These are phyloP conservation scores for Aphaenogaster ashmeadi DNA, from an alignment of 1,140 invertebrate genomes.

Conservation along the genomic window DNA sequence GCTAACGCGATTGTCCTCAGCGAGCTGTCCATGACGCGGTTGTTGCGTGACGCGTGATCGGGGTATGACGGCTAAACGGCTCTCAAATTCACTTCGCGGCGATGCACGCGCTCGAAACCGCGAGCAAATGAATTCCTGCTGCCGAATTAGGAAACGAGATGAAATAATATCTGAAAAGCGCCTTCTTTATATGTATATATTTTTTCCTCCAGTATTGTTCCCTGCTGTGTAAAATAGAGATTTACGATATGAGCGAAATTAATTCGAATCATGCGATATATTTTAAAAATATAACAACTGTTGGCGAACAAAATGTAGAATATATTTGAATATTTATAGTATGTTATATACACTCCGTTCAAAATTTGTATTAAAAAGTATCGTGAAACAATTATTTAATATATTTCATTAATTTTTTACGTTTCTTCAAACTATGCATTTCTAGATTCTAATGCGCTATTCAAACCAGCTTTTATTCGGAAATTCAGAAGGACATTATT, in stretches of 20 bases:
- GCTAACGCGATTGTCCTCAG: conserved; percentile 85
- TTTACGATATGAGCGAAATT: not conserved
- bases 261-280: not conserved
- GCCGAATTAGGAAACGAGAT: not conserved
- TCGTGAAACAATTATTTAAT: not conserved
- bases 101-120: conserved; percentile 21
- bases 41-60: conserved; percentile 60
- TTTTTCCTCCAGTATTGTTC: not conserved
- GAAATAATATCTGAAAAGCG: not conserved
- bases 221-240: not conserved
- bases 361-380: not conserved
- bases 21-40: conserved; percentile 66
- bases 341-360: not conserved
- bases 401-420: not conserved
- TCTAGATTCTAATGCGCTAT: not conserved
- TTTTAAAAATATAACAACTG: not conserved
- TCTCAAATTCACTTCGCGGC: conserved; percentile 34
- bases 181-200: not conserved
- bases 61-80: conserved; percentile 60
- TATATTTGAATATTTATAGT: not conserved
- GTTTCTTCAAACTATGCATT: not conserved
- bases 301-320: not conserved
- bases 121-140: conserved; percentile 35
- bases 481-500: not conserved
- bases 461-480: not conserved